These are phyloP conservation scores for Sula dactylatra DNA, from an alignment of 2,113 vertebrate species.

Conservation along the genomic window DNA sequence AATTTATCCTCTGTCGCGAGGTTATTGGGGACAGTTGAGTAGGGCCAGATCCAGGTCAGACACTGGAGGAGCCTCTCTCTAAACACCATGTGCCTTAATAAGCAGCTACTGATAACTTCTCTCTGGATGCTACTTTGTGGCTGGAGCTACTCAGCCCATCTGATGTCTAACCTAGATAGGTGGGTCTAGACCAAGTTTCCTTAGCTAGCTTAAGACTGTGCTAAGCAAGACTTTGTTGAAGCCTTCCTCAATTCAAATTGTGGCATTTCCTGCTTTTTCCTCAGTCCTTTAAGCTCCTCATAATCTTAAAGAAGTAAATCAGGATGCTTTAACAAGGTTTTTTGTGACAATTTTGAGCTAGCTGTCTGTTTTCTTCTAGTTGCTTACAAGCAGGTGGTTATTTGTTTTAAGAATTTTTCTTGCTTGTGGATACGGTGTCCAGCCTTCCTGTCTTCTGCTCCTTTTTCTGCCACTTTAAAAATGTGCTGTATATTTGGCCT, in stretches of 20 bases:
- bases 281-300: not conserved
- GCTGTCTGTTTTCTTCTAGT: not conserved
- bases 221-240: not conserved
- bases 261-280: not conserved
- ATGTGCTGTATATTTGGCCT: not conserved
- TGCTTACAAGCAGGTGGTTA: not conserved
- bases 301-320: not conserved
- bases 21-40: not conserved
- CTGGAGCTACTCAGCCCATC: not conserved
- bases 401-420: not conserved
- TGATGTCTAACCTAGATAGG: not conserved
- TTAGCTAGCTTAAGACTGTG: not conserved
- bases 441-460: not conserved
- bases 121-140: not conserved
- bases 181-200: not conserved
- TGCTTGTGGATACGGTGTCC: not conserved
- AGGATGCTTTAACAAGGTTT: not conserved
- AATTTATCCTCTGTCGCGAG: not conserved
- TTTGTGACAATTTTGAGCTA: not conserved
- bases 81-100: not conserved
- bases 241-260: not conserved
- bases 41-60: not conserved
- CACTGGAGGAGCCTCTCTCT: not conserved
- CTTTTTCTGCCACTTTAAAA: not conserved
- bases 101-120: not conserved